Base-by-base conservation (phyloP, 2,888 invertebrate species). In the Cheilosia scutellata region DNA sequence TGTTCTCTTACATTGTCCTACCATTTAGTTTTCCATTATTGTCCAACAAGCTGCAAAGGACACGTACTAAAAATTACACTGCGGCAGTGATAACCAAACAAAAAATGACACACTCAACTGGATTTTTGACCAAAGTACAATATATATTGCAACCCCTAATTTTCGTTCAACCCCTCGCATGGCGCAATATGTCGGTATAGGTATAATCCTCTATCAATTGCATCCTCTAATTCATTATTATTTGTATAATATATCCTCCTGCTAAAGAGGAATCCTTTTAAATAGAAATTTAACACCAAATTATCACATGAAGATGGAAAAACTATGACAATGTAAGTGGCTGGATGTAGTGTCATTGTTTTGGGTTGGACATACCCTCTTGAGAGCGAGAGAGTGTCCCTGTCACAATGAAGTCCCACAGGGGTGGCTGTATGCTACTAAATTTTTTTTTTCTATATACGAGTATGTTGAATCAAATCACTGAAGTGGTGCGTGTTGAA, bases 281-380 rank as follows among this genome's bases (percentile, higher is more conserved):
- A 89, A 89, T 89, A 75, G 87, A 88, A 89, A 89, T 89, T 89
- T 88, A 89, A 88, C 88, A 88, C 88, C 88, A 88, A 88, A 89
- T 89, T 89, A 89, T 88, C 86, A 86, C 82, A 82, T 63, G 87
- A 33, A 70, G 77, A 87, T 82, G 74, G 77, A 77, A 82, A 82
- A 63, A 86, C 86, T 86, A 86, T 86, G 82, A 82, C 82, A 77
- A 86, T 82, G 82, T 82, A 86, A 86, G 86, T 86, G 72, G 82
- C 53, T 82, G 80, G 71, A 31, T 75, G 62, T 75, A 65, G 51
- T 75, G 44, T 13, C 66, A 65, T 84, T 84, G 79, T 79, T 79
- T 79, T 70, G 51, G n/a, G 25, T 16, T 7, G 44, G 44, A 55
- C 74, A 74, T n/a, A 74, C 83, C 79, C 84, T 79, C 79, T 82